These are phyloP conservation scores for Eurytemora carolleeae DNA, from an alignment of 1,140 invertebrate species.

Conservation along the genomic window DNA sequence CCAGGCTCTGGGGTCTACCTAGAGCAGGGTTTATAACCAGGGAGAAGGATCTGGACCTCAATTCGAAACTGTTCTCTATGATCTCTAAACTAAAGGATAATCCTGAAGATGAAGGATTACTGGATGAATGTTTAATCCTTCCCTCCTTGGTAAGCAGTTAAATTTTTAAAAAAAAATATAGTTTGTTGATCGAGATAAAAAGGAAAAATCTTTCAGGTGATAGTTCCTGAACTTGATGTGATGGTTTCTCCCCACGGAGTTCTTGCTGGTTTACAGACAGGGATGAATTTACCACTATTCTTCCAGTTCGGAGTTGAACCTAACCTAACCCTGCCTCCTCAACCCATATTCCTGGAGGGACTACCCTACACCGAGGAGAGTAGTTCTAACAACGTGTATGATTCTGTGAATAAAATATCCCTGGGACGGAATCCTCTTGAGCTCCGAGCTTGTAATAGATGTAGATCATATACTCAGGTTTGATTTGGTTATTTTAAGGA, in stretches of 20 bases:
- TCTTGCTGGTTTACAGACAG: neutral
- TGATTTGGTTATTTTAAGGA: too few relatives aligned
- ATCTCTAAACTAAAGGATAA: neutral
- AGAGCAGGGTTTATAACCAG: neutral
- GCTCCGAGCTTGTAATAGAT: neutral
- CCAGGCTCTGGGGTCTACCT: neutral
- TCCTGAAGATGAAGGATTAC: neutral
- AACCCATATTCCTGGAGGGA: neutral
- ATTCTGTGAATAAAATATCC: neutral
- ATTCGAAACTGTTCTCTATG: neutral
- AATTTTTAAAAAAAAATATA: too few relatives aligned
- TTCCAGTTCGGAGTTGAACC: neutral
- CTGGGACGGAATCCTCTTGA: neutral
- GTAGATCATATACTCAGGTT: neutral
- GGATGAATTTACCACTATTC: neutral
- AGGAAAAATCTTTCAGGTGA: too few relatives aligned
- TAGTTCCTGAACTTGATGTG: neutral
- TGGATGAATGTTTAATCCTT: neutral
- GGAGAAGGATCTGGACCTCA: neutral
- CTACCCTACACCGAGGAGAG: neutral
- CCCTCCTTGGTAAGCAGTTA: neutral
- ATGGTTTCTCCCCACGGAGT: neutral
- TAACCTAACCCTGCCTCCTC: neutral
- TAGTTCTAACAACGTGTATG: neutral
- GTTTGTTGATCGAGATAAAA: too few relatives aligned